Conservation (phyloP, 2,888 invertebrate species). For the Argyra leucocephala region DNA sequence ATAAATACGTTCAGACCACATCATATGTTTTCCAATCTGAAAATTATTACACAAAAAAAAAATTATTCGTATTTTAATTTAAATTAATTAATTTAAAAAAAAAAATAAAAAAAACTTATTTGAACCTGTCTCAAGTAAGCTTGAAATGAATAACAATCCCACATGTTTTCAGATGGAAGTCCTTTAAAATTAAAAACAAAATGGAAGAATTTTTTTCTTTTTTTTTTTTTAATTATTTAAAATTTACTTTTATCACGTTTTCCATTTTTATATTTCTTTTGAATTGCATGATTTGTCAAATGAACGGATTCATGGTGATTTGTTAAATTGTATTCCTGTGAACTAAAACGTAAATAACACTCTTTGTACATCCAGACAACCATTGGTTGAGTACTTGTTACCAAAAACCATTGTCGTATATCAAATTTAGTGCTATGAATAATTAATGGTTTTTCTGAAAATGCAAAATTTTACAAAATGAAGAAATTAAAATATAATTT, state of each 20-base stretch:
- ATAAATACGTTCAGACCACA: conserved; percentile 77
- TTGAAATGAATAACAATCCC: conserved; percentile 79
- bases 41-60: not conserved
- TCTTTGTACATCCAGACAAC: conserved; percentile 91
- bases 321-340: conserved; percentile 73
- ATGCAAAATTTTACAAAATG: not conserved
- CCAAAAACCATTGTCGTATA: conserved; percentile 90
- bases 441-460: conserved; percentile 72
- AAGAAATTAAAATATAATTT: too few species aligned
- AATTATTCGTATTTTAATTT: not conserved
- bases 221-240: not conserved
- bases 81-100: too few species aligned
- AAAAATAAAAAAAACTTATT: too few species aligned
- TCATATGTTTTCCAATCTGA: conserved; percentile 60
- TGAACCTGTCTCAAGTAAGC: conserved; percentile 34
- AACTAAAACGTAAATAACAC: conserved; percentile 85
- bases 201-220: not conserved
- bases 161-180: conserved; percentile 87
- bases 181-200: not conserved
- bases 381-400: conserved; percentile 81
- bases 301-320: conserved; percentile 89
- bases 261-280: conserved; percentile 67
- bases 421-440: conserved; percentile 89
- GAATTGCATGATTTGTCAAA: conserved; percentile 86
- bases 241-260: conserved; percentile 56